Percentiles rank a stretch among this genome's conserved stretches.
Conservation (phyloP, 2,888 invertebrate genomes). For the Heliconius ethilla region DNA sequence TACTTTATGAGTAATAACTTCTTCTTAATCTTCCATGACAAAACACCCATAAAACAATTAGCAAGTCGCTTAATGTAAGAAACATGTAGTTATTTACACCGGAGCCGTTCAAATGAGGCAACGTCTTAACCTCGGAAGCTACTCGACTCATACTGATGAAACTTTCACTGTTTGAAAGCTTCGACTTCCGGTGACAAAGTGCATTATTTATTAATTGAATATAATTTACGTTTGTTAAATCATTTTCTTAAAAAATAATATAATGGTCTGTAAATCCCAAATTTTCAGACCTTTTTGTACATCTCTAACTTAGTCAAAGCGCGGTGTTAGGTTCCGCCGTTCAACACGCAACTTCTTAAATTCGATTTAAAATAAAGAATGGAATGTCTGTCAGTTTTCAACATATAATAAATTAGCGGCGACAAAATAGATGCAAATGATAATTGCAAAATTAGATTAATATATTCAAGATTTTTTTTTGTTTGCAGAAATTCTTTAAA, state of each 20-base stretch:
- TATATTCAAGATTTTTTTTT: background rate
- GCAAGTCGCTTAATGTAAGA: conserved; percentile 24
- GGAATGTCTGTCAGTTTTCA: background rate
- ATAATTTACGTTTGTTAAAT: background rate
- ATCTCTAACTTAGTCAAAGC: background rate
- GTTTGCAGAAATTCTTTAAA: background rate
- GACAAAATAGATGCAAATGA: background rate
- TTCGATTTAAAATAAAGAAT: background rate
- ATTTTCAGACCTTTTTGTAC: background rate
- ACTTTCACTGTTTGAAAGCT: conserved; percentile 21
- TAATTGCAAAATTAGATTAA: conserved; percentile 18
- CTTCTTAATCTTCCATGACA: background rate
- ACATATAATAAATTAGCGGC: background rate
- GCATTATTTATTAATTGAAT: background rate
- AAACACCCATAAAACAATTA: conserved; percentile 19
- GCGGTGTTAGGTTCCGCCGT: background rate
- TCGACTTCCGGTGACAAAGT: background rate
- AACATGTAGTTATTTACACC: conserved; percentile 14
- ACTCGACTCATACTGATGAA: background rate
- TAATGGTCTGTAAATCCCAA: background rate
- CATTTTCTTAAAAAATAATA: background rate
- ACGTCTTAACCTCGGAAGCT: conserved; percentile 17
- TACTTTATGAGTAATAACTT: background rate
- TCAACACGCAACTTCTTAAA: background rate
- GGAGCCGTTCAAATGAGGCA: conserved; percentile 1